Base-by-base conservation (phyloP, 2,113 vertebrate genomes). In the Lonchura striata region DNA sequence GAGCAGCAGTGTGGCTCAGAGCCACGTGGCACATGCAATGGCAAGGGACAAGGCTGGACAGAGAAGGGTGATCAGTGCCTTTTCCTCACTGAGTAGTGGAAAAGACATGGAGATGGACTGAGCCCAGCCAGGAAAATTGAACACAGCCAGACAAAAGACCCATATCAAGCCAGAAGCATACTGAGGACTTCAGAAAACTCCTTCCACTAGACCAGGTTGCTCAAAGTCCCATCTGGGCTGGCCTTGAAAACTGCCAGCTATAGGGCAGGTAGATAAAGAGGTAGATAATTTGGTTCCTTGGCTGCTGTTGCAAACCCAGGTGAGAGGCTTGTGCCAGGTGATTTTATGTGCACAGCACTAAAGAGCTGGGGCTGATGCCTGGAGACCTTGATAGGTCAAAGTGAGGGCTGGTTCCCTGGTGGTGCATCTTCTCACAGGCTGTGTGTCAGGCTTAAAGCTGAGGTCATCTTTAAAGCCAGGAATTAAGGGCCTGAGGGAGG, bases 11-110 rank as follows among this genome's bases (percentile, higher is more conserved):
- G 15, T 21, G 35, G 15, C 59, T 76, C 25, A 42, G 75, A 80
- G 42, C 14, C 64, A 49, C 0, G 0, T 2, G 33, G 22, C 6
- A 35, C 0, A 0, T 66, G 35, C 35, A 33, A 21, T 33, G 50
- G 4, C 49, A 66, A 54, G 68, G 37, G 33, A 65, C 18, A 46
- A 47, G 27, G 20, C 61, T 59, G 56, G 41, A 30, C 50, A 86
- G 42, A 60, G 37, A 28, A 76, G 16, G 57, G 17, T 0, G 2
- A 42, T 25, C 49, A 53, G 49, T 6, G 11, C 19, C 46, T 47
- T 61, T 86, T 20, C 35, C 37, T 76, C 41, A 47, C 37, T 15
- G 30, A 49, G 8, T 0, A 42, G 27, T 63, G 49, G 30, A 44
- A 86, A 77, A 90, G 4, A 9, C 19, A 44, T 1, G 3, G 27